Conservation (phyloP, 2,113 vertebrate species). For the Eulacestoma nigropectus region DNA sequence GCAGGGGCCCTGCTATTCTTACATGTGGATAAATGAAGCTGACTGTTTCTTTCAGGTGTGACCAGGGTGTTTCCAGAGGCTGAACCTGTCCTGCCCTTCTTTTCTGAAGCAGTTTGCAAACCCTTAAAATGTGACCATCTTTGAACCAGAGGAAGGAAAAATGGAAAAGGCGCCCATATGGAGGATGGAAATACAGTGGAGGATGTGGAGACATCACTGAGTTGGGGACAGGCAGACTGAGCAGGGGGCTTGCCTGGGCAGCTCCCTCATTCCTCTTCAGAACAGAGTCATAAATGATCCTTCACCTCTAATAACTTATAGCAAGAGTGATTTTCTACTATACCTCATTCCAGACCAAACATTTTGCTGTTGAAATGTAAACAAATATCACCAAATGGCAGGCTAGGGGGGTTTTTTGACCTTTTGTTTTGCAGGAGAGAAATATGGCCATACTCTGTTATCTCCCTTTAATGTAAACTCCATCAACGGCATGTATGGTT, state of each 20-base stretch:
- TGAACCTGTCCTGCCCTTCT: not conserved
- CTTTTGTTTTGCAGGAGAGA: not conserved
- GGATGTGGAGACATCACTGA: not conserved
- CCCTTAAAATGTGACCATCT: not conserved
- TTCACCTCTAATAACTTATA: not conserved
- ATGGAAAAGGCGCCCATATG: not conserved
- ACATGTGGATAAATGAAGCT: not conserved
- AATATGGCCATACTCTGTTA: not conserved
- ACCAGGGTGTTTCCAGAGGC: not conserved
- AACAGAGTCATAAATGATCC: not conserved
- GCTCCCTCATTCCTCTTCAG: not conserved
- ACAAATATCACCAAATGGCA: not conserved
- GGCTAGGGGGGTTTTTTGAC: not conserved
- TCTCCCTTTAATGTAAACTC: not conserved
- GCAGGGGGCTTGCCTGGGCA: not conserved
- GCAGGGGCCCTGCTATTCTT: not conserved
- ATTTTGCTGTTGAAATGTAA: not conserved
- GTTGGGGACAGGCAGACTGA: accelerated
- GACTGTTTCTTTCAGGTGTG: not conserved
- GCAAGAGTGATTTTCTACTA: not conserved
- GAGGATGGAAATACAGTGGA: not conserved
- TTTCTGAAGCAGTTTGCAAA: not conserved
- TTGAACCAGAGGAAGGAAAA: not conserved
- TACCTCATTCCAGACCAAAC: not conserved
- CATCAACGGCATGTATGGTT: not conserved